Conservation (phyloP, 2,113 vertebrate genomes). For the Ahaetulla prasina region DNA sequence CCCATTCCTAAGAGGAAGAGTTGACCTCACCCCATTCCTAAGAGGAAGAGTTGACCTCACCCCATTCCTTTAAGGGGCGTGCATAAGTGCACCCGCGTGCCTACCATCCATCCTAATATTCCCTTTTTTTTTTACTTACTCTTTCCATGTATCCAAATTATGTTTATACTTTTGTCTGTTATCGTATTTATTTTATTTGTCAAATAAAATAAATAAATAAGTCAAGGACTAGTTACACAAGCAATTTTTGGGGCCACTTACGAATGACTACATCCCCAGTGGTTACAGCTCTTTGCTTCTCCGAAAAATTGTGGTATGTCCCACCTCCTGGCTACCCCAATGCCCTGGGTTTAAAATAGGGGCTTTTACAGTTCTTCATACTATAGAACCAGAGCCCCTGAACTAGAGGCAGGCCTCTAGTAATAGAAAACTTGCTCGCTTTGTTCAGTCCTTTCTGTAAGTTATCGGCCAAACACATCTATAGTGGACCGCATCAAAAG, state of each 20-base stretch:
- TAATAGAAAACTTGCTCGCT: background rate
- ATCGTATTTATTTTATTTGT: no score
- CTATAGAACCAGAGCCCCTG: background rate
- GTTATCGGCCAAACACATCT: background rate
- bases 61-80: no score
- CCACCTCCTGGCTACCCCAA: background rate
- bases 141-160: no score
- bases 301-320: background rate
- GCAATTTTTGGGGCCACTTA: background rate
- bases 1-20: no score
- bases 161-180: no score
- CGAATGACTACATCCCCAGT: background rate
- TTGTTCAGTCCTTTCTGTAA: background rate
- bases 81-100: no score
- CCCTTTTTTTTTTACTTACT: no score
- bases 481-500: background rate
- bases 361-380: background rate
- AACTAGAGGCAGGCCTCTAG: background rate
- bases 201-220: no score
- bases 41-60: no score
- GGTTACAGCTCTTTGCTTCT: background rate
- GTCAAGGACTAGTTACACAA: background rate
- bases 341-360: background rate
- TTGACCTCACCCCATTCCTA: no score
- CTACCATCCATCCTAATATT: no score